Conservation (phyloP, 2,888 invertebrate genomes). For the Drosophila engyochracea region DNA sequence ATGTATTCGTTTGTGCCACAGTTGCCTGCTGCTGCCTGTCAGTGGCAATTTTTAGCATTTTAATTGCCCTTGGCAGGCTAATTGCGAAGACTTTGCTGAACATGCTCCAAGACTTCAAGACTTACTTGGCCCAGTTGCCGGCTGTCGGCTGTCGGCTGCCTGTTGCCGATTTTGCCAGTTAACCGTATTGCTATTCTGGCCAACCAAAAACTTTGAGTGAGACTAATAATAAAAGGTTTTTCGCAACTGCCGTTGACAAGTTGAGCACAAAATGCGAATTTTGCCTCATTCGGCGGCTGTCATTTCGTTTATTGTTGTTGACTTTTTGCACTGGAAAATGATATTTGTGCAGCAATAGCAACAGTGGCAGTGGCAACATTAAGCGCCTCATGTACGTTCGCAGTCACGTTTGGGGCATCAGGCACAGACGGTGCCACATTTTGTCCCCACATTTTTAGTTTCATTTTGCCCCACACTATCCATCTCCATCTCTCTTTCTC, state of each 20-base stretch:
- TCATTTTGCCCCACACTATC: not conserved
- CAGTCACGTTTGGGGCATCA: constrained; percentile 76
- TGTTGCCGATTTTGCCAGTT: constrained; percentile 1
- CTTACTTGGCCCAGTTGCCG: not conserved
- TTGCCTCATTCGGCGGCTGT: constrained; percentile 39
- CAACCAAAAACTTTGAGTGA: constrained; percentile 11
- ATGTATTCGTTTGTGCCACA: constrained; percentile 11
- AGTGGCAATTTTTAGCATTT: constrained; percentile 64
- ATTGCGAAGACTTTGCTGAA: constrained; percentile 40
- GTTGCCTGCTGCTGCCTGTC: constrained; percentile 41
- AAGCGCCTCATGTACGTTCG: constrained; percentile 50
- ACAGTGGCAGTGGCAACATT: constrained; percentile 11
- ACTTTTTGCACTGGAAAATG: constrained; percentile 47
- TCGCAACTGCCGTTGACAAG: constrained; percentile 66
- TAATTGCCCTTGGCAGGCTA: constrained; percentile 71
- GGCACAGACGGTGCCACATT: constrained; percentile 69
- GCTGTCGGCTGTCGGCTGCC: not conserved
- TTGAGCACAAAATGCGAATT: constrained; percentile 19
- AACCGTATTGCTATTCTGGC: constrained; percentile 22
- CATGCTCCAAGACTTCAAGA: constrained; percentile 8
- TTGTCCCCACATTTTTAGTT: constrained; percentile 16
- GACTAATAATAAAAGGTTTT: constrained; percentile 66
- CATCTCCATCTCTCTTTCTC: not conserved
- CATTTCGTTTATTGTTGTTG: constrained; percentile 71
- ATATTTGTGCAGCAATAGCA: constrained; percentile 39